phyloP scores from a whole-genome alignment of 2,888 invertebrate genomes.

The Drosophila phalerata region DNA sequence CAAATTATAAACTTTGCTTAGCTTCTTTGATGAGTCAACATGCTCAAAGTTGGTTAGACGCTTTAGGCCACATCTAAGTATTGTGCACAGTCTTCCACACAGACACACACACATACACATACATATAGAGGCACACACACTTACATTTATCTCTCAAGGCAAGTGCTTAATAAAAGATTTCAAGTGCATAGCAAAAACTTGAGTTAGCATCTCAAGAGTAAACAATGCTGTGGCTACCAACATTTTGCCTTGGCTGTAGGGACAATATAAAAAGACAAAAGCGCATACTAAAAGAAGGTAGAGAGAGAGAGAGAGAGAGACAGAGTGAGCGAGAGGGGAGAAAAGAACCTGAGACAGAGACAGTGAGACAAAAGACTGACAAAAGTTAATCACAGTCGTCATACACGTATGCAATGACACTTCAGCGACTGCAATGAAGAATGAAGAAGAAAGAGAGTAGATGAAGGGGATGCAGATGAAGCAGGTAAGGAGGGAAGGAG shows the following conservation, averaged over 20 bases:
- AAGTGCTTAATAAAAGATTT: slow-evolving; percentile 60
- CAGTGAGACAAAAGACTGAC: slow-evolving; percentile 52
- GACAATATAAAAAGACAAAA: slow-evolving; percentile 45
- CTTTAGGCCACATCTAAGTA: slow-evolving; percentile 5
- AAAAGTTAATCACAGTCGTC: slow-evolving; percentile 71
- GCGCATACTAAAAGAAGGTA: slow-evolving; percentile 23
- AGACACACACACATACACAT: background rate
- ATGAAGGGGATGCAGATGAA: too few relatives aligned
- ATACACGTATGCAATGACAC: slow-evolving; percentile 56
- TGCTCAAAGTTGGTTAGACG: slow-evolving; percentile 10
- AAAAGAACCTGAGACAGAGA: background rate
- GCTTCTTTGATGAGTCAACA: slow-evolving; percentile 10
- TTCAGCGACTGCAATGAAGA: slow-evolving; percentile 32
- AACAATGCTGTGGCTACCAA: slow-evolving; percentile 55
- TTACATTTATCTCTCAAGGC: slow-evolving; percentile 27
- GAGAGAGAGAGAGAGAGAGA: background rate
- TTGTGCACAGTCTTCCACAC: slow-evolving; percentile 6
- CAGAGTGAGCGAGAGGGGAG: background rate
- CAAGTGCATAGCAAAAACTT: slow-evolving; percentile 65
- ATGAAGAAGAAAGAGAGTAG: background rate
- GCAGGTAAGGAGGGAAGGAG: background rate
- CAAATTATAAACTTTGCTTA: slow-evolving; percentile 16
- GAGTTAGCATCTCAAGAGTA: slow-evolving; percentile 55
- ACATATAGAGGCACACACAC: slow-evolving; percentile 10
- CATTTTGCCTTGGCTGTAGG: slow-evolving; percentile 58